A percentile compares a stretch with the other conserved stretches of the same genome.
Conservation (phyloP, 2,888 invertebrate genomes). For the Malthinus seriepunctatus region DNA sequence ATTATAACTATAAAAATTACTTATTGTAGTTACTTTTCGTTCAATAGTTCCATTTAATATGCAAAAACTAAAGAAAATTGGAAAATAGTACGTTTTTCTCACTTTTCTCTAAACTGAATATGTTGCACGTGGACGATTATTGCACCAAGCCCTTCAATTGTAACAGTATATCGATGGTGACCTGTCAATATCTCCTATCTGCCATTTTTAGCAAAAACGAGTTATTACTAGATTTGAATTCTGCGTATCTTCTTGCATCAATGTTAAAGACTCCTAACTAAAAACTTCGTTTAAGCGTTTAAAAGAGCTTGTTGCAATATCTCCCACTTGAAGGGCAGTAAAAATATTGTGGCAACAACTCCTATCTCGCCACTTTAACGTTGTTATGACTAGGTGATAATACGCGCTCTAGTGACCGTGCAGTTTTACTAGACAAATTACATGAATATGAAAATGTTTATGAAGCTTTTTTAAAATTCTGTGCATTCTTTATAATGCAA, state of each 20-base stretch:
- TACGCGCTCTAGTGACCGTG: too few relatives aligned
- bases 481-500: too few relatives aligned
- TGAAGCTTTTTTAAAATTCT: too few relatives aligned
- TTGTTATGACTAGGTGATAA: not conserved
- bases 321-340: not conserved
- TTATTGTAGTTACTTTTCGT: not conserved
- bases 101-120: not conserved
- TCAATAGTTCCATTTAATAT: too few relatives aligned
- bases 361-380: slow-evolving; percentile 2
- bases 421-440: too few relatives aligned
- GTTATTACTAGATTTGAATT: not conserved
- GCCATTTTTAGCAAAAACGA: slow-evolving; percentile 4
- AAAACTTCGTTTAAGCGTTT: not conserved
- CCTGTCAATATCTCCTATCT: slow-evolving; percentile 2
- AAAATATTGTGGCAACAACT: slow-evolving; percentile 5
- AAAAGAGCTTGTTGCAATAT: not conserved
- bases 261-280: too few relatives aligned
- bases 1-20: too few relatives aligned
- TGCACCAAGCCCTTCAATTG: slow-evolving; percentile 1
- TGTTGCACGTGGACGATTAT: not conserved
- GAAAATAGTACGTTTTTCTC: too few relatives aligned
- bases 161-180: not conserved
- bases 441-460: too few relatives aligned
- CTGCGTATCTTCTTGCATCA: too few relatives aligned
- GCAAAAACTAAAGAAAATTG: too few relatives aligned